phyloP scores from a whole-genome alignment of 2,797 vertebrate species.

The Sandelia bainsii region DNA sequence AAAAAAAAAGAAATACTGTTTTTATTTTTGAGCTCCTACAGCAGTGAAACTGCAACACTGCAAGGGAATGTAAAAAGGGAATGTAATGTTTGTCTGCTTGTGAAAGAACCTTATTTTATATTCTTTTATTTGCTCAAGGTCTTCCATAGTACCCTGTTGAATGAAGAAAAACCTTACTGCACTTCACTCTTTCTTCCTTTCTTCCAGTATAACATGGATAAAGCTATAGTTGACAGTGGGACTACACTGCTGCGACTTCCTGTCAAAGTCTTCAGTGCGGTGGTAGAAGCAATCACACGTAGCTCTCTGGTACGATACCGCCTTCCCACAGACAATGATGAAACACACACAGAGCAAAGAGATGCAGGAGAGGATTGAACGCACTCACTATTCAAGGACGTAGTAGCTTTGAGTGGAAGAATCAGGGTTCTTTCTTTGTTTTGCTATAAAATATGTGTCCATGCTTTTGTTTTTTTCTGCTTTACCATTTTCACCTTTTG shows the following conservation, averaged over 20 bases:
- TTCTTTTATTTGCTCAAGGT: conserved; percentile 54
- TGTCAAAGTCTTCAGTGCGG: conserved; percentile 91
- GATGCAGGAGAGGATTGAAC: conserved; percentile 43
- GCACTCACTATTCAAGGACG: conserved; percentile 61
- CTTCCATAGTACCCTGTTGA: conserved; percentile 31
- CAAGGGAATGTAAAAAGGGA: conserved; percentile 14
- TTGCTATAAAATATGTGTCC: conserved; percentile 8
- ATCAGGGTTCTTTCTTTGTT: conserved; percentile 32
- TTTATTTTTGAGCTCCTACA: neutral
- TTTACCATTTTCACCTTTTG: conserved; percentile 30
- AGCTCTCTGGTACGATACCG: conserved; percentile 88
- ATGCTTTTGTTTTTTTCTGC: neutral
- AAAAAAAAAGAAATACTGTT: neutral
- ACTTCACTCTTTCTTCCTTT: conserved; percentile 30
- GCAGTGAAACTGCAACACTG: conserved; percentile 4
- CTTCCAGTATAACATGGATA: conserved; percentile 93
- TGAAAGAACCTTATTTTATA: conserved; percentile 34
- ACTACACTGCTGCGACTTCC: conserved; percentile 96
- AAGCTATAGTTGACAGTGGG: conserved; percentile 98
- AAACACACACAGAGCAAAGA: conserved; percentile 66
- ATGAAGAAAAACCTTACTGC: conserved; percentile 21
- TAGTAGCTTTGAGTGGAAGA: conserved; percentile 39
- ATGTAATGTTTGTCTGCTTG: conserved; percentile 23
- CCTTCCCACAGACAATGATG: conserved; percentile 56
- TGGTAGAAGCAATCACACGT: conserved; percentile 90